These are phyloP conservation scores for Grantiella picta DNA, from an alignment of 2,113 vertebrate species.

Conservation along the genomic window DNA sequence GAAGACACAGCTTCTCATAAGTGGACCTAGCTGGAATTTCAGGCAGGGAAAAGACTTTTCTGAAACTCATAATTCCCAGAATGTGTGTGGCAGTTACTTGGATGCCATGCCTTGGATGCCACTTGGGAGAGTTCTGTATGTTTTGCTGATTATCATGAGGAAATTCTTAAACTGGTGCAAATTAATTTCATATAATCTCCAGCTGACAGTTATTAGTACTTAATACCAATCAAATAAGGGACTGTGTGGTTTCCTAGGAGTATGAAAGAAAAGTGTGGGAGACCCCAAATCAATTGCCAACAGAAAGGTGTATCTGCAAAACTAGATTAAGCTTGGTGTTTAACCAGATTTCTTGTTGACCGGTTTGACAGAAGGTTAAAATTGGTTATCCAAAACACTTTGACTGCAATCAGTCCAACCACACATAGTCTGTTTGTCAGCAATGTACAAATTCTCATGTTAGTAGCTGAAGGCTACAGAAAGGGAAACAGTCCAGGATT, in stretches of 20 bases:
- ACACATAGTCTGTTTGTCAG: fast-evolving
- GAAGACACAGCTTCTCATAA: background rate
- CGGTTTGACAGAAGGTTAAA: background rate
- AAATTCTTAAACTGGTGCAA: background rate
- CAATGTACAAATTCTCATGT: background rate
- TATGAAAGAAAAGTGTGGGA: background rate
- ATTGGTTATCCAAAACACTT: background rate
- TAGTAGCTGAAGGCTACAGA: background rate
- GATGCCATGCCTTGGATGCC: background rate
- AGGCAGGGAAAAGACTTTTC: background rate
- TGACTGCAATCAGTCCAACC: background rate
- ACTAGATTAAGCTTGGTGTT: background rate
- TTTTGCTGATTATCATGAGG: background rate
- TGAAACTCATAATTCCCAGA: background rate
- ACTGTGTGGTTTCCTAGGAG: background rate
- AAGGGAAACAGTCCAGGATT: background rate
- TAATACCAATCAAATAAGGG: background rate
- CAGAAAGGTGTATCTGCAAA: background rate
- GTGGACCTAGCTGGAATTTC: background rate
- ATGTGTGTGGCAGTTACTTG: background rate
- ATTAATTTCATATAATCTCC: background rate
- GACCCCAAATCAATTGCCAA: too few relatives aligned
- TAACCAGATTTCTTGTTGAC: background rate
- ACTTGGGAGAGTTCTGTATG: background rate
- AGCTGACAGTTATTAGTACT: background rate